Evolutionary conservation across 2,888 invertebrate species (phyloP).

Genomic region (Myathropa florea): DNA sequence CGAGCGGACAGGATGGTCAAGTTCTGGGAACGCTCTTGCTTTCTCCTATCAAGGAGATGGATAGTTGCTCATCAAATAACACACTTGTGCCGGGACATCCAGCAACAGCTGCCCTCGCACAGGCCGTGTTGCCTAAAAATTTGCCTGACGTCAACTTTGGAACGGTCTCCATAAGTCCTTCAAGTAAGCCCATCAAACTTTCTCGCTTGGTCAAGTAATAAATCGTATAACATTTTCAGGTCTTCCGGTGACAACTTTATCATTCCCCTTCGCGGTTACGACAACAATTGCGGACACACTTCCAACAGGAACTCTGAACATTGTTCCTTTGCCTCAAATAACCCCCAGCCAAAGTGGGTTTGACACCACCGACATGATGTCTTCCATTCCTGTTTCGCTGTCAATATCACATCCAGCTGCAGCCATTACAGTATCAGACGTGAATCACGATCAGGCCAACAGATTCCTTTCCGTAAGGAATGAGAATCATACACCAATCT

Average conservation of each 20-base stretch:
- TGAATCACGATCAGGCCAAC: conserved; percentile 67
- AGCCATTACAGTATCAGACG: conserved; percentile 75
- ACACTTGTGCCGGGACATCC: conserved; percentile 88
- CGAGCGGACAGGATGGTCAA: conserved; percentile 84
- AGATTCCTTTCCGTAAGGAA: conserved; percentile 76
- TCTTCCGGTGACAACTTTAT: conserved; percentile 76
- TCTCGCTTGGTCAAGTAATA: neutral
- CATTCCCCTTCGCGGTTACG: conserved; percentile 79
- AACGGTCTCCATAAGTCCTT: conserved; percentile 43
- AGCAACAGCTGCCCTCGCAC: conserved; percentile 89
- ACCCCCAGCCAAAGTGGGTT: conserved; percentile 75
- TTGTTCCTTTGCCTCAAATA: conserved; percentile 77
- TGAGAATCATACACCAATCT: conserved; percentile 74
- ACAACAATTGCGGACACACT: conserved; percentile 76
- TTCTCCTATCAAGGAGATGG: conserved; percentile 92
- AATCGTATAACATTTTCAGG: conserved; percentile 8
- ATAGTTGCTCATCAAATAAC: conserved; percentile 88
- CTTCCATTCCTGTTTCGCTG: conserved; percentile 77
- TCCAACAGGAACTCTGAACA: conserved; percentile 77
- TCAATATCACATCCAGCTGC: conserved; percentile 77
- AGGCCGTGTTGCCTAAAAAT: conserved; percentile 85
- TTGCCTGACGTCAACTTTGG: conserved; percentile 73
- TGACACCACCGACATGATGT: conserved; percentile 75
- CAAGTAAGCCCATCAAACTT: conserved; percentile 22
- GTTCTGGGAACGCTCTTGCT: conserved; percentile 89